These are phyloP conservation scores for Amphipyra berbera DNA, from an alignment of 2,888 invertebrate species.

Conservation along the genomic window DNA sequence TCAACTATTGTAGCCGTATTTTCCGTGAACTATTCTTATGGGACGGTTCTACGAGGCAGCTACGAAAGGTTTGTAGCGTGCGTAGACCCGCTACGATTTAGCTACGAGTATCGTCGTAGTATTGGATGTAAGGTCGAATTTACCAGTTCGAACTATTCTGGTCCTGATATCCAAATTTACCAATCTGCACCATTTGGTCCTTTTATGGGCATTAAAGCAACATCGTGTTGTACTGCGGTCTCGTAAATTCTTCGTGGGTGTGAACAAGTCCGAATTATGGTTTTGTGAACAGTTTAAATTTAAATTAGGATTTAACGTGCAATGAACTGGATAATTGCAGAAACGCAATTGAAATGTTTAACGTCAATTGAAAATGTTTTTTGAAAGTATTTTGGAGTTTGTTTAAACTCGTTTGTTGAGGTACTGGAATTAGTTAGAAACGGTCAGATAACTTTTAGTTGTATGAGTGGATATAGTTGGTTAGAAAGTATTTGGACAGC, in stretches of 20 bases:
- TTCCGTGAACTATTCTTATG: slow-evolving; percentile 7
- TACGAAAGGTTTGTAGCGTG: slow-evolving; percentile 50
- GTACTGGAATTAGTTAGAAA: no score
- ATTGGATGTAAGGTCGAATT: slow-evolving; percentile 29
- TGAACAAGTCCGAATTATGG: slow-evolving; percentile 38
- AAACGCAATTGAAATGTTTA: slow-evolving; percentile 20
- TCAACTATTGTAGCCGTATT: slow-evolving; percentile 19
- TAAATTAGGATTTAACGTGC: slow-evolving; percentile 21
- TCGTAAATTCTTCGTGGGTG: slow-evolving; percentile 38
- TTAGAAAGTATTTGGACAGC: no score
- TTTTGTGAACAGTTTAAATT: slow-evolving; percentile 27
- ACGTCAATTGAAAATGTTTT: background rate
- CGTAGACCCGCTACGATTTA: slow-evolving; percentile 48
- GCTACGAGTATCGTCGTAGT: slow-evolving; percentile 40
- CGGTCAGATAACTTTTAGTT: no score
- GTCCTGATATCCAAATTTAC: slow-evolving; percentile 43
- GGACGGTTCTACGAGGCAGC: slow-evolving; percentile 36
- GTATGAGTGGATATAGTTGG: no score
- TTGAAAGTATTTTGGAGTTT: background rate
- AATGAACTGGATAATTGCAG: slow-evolving; percentile 12
- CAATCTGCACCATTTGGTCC: slow-evolving; percentile 27
- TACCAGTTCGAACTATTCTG: slow-evolving; percentile 28
- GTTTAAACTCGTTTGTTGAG: background rate
- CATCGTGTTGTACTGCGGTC: slow-evolving; percentile 38
- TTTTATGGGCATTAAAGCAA: slow-evolving; percentile 33